Evolutionary conservation across 2,797 vertebrate genomes (phyloP), one percentile per base, ranked within the genome.

Genomic region (Ammospiza maritima): DNA sequence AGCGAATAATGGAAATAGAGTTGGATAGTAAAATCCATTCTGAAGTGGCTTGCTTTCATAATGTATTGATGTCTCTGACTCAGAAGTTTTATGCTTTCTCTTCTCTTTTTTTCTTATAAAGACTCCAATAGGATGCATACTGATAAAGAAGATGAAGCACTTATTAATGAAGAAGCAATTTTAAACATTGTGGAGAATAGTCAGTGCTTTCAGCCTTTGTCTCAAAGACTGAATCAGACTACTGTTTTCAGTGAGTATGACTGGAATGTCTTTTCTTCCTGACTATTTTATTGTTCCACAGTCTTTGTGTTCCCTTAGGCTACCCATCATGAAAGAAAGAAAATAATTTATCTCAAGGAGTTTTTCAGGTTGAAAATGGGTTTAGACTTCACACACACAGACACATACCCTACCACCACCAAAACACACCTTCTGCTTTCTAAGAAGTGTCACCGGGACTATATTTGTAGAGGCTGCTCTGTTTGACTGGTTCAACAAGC

Each of bases 101-200:
- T 95, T 30, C 25, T 56, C 22, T 42, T 23, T 74, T 95, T 65
- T 91, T 85, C 70, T 81, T 96, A 72, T 96, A 83, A 96, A 97
- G 98, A 96, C 77, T 91, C 92, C 16, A 48, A 3, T 77, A 95
- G 66, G 79, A 87, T 89, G 56, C 80, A 67, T 79, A 54, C 72
- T 81, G 91, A 82, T 94, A 97, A 98, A 96, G 95, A 98, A 73
- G 98, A 99, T 69, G 98, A 99, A 95, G 98, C 98, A 16, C 92
- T 99, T 70, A 98, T 99, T 95, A 99, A 99, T 92, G 99, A 99
- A 97, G 99, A 99, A 98, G 99, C 99, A 90, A 99, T 99, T 97
- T 97, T 99, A 97, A 99, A 98, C 94, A 98, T 99, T 88, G 98
- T 99, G 97, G 99, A 99, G 97, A 99, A 95, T 85, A 99, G 99